Conservation (phyloP, 2,797 vertebrate species). For the Antrozous pallidus region DNA sequence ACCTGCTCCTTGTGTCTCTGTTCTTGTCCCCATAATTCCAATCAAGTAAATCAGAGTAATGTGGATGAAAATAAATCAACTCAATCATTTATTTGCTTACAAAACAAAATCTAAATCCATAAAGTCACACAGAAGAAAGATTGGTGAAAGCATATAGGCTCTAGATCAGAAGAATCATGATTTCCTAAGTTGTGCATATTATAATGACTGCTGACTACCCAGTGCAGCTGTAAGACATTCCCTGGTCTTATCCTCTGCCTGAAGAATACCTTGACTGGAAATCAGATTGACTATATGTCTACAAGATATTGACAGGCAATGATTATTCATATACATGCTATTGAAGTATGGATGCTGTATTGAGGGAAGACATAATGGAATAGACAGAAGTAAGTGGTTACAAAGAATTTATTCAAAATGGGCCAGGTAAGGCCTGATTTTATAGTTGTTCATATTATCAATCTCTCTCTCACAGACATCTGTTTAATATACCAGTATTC, state of each 20-base stretch:
- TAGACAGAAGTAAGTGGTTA: conserved; percentile 17
- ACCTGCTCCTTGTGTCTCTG: not conserved
- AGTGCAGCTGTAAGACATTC: conserved; percentile 52
- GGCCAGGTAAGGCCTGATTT: conserved; percentile 33
- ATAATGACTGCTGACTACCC: not conserved
- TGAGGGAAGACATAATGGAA: not conserved
- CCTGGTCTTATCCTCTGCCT: conserved; percentile 1
- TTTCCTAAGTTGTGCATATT: conserved; percentile 28
- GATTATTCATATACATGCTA: conserved; percentile 60
- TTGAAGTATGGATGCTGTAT: conserved; percentile 44
- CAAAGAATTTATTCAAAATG: conserved; percentile 33
- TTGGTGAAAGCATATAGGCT: not conserved
- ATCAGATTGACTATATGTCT: conserved; percentile 29
- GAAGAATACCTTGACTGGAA: conserved; percentile 52
- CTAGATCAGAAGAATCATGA: conserved; percentile 47
- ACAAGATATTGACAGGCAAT: conserved; percentile 59
- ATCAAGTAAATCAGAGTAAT: conserved; percentile 29
- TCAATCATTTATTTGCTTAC: conserved; percentile 59
- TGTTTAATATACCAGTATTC: not conserved
- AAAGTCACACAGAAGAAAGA: not conserved
- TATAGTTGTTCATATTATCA: not conserved
- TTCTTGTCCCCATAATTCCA: not conserved
- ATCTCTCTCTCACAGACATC: not conserved
- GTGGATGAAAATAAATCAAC: conserved; percentile 52
- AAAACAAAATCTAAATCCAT: conserved; percentile 33